phyloP scores from a whole-genome alignment of 2,888 invertebrate genomes.

The Apomyelois bistriatella region DNA sequence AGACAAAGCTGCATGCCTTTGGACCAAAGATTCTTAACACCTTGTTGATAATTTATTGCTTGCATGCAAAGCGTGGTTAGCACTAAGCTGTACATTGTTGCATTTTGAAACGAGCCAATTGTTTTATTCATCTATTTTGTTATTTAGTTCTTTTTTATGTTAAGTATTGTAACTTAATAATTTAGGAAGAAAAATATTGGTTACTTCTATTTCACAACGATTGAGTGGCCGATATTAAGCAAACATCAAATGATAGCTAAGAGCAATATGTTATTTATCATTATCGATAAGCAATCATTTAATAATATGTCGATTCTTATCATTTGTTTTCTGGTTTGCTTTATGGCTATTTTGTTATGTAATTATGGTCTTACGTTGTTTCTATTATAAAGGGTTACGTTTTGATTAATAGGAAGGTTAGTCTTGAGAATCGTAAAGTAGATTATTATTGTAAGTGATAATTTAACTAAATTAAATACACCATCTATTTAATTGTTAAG shows the following conservation, averaged over 20 bases:
- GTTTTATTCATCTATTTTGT: background rate
- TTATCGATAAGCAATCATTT: slow-evolving; percentile 29
- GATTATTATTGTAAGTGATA: background rate
- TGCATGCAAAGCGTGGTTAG: slow-evolving; percentile 25
- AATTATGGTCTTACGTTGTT: slow-evolving; percentile 12
- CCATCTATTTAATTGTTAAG: no score
- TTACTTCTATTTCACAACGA: slow-evolving; percentile 4
- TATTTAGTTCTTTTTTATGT: background rate
- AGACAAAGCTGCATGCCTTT: slow-evolving; percentile 29
- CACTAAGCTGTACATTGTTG: slow-evolving; percentile 6
- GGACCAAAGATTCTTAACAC: slow-evolving; percentile 45
- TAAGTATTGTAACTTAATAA: background rate
- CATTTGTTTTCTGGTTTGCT: slow-evolving; percentile 25
- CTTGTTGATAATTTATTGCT: slow-evolving; percentile 52
- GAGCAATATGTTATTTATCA: slow-evolving; percentile 25
- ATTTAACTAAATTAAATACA: no score
- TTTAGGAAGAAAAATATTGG: background rate
- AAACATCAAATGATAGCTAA: slow-evolving; percentile 7
- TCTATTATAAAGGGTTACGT: slow-evolving; percentile 11
- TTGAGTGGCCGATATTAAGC: background rate
- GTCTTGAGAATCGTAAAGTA: background rate
- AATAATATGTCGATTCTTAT: slow-evolving; percentile 32
- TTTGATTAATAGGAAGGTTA: background rate
- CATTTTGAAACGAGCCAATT: background rate
- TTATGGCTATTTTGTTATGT: slow-evolving; percentile 13